phyloP scores from a whole-genome alignment of 2,888 invertebrate genomes.

The Crossocerus cetratus region DNA sequence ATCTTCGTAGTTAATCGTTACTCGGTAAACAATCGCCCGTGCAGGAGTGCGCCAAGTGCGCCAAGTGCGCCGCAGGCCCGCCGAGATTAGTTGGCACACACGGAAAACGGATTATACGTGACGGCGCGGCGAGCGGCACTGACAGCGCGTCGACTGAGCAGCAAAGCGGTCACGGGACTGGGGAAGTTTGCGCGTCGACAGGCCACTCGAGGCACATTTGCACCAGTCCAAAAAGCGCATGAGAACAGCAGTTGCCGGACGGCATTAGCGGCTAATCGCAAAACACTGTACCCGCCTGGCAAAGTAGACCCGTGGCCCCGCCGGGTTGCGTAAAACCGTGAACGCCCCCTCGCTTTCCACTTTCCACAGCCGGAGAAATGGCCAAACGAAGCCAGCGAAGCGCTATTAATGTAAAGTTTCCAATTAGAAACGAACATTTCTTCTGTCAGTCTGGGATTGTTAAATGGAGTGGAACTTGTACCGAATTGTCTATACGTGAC shows the following conservation, averaged over 20 bases:
- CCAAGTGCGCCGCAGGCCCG: conserved; percentile 21
- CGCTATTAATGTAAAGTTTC: too few relatives aligned
- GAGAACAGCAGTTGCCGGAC: neutral
- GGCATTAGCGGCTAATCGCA: neutral
- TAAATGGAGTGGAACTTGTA: too few relatives aligned
- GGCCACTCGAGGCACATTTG: neutral
- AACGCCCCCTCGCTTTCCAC: too few relatives aligned
- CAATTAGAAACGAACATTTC: too few relatives aligned
- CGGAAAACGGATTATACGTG: conserved; percentile 10
- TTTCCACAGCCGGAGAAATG: too few relatives aligned
- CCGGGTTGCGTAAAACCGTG: too few relatives aligned
- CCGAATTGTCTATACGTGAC: too few relatives aligned
- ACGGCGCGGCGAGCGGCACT: neutral
- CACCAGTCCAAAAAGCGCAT: neutral
- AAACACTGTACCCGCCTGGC: neutral
- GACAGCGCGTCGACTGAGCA: neutral
- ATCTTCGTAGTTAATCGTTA: conserved; percentile 59
- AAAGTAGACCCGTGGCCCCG: neutral
- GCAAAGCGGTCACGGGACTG: neutral
- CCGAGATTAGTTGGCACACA: conserved; percentile 42
- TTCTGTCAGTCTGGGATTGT: too few relatives aligned
- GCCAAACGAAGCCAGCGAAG: too few relatives aligned
- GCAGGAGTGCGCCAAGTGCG: too few relatives aligned
- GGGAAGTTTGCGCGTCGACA: neutral
- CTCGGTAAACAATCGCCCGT: conserved; percentile 55